Evolutionary conservation across 2,888 invertebrate species (phyloP), one percentile per base, ranked within the genome.

Genomic region (Rhagonycha lutea): DNA sequence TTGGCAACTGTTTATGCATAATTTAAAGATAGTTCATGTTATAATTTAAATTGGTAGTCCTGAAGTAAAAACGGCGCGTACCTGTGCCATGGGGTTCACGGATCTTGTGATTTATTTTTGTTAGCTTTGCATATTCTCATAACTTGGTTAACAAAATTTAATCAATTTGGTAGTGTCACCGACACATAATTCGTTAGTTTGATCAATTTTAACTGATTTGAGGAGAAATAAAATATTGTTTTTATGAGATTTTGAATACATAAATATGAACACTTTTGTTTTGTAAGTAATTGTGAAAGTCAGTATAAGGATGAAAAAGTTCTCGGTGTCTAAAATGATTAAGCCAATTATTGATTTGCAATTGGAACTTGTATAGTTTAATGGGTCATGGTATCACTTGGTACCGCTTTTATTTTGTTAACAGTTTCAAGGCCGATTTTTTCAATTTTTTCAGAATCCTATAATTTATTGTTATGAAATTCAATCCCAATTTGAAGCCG

Each of bases 351-450:
- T 47, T 47, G 47, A 47, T 47, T 47, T 32, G 1, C 12, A 32
- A 12, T 12, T 70, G 69, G 72, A 14, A 18, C 60, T 69, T 69
- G 71, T 68, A 65, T 14, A 61, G 61, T 69, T 79, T 73, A 75
- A 65, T 78, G 69, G 78, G 78, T 79, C 78, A 78, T 62, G 69
- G 83, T 84, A 80, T 82, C 82, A 80, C 47, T 60, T 72, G 23
- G 83, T 83, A 77, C 81, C 80, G 78, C 74, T 14, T 60, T 32
- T 14, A 61, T 75, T 67, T 70, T 60, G 70, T 72, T 74, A 62
- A 61, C 70, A 79, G 78, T 78, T 80, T 79, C 82, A 82, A 82
- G 82, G 82, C 75, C 80, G 79, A 71, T 73, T 76, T 23, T 65
- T 26, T 65, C 7, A 65, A 7, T n/a, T 7, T n/a, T 32, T 32